Evolutionary conservation across 2,113 vertebrate genomes (phyloP), one percentile per base, ranked within the genome.

Genomic region (Bambusicola thoracicus): DNA sequence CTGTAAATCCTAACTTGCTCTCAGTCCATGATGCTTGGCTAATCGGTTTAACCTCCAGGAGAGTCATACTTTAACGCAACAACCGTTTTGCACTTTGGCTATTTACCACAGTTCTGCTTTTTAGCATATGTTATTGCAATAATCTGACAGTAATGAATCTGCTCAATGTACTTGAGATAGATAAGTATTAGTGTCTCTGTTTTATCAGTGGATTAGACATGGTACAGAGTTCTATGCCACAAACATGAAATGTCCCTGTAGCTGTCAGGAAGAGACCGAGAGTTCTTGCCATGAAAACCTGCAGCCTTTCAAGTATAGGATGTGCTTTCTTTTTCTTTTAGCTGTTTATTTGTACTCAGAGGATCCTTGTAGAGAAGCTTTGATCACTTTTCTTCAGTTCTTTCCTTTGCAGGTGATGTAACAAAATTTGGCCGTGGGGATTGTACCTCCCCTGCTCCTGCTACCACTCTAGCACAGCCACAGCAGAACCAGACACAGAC

Each of bases 341-440:
- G 51, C 40, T 92, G 16, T 49, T 32, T 72, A 1, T 36, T 56
- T 89, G 27, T 43, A 63, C 85, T 77, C 65, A 88, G 65, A 85
- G 25, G 68, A 44, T 87, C 43, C 20, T 32, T 59, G 24, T 22
- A 27, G 29, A 53, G 41, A 44, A 2, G 13, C 15, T 87, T 51
- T 44, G 51, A 12, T 34, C 59, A 69, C 36, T 93, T 93, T 81
- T 87, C 66, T 92, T 78, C 10, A 15, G 17, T 72, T 78, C 4
- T 5, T 87, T 81, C 34, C 95, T 88, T 70, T n/a, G 0, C 89
- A 99, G 99, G 99, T 97, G 99, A 99, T 8, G 97, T 99, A 58
- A 98, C 99, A 25, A 99, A 99, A 91, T 99, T 99, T 96, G 98
- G 99, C 90, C 98, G 99, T 59, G 98, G 98, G 55, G 99, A 99